Percentiles rank a stretch among this genome's conserved stretches.
These are phyloP conservation scores for Mayetiola destructor DNA, from an alignment of 2,888 invertebrate species.

Conservation along the genomic window DNA sequence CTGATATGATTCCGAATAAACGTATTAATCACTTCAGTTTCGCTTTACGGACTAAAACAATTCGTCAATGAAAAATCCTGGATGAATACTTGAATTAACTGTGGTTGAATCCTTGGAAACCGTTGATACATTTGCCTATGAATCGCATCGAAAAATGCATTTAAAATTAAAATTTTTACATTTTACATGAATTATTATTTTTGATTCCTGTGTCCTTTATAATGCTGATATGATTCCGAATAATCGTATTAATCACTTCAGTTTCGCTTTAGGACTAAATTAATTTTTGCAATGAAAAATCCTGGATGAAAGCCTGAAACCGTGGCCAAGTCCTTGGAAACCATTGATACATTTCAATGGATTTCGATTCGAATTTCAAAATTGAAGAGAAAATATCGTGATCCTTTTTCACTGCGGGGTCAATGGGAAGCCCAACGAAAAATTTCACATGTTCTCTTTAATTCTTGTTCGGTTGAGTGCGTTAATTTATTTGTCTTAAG, in stretches of 20 bases:
- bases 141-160: no score
- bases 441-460: not conserved
- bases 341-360: conserved; percentile 1
- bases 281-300: conserved; percentile 17
- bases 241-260: conserved; percentile 19
- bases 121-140: conserved; percentile 5
- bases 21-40: conserved; percentile 23
- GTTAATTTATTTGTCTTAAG: not conserved
- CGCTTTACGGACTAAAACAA: conserved; percentile 29
- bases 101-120: conserved; percentile 13
- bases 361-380: no score
- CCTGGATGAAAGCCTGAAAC: conserved; percentile 10
- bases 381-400: no score
- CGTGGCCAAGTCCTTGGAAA: conserved; percentile 12
- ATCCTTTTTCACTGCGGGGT: no score
- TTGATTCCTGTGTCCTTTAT: no score
- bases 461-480: not conserved
- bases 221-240: no score
- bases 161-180: no score
- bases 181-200: no score
- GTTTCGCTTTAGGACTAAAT: conserved; percentile 31
- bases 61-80: conserved; percentile 13
- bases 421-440: not conserved
- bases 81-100: not conserved
- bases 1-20: conserved; percentile 22